Base-by-base conservation (phyloP, 1,140 invertebrate genomes). In the Heliconius eleuchia region DNA sequence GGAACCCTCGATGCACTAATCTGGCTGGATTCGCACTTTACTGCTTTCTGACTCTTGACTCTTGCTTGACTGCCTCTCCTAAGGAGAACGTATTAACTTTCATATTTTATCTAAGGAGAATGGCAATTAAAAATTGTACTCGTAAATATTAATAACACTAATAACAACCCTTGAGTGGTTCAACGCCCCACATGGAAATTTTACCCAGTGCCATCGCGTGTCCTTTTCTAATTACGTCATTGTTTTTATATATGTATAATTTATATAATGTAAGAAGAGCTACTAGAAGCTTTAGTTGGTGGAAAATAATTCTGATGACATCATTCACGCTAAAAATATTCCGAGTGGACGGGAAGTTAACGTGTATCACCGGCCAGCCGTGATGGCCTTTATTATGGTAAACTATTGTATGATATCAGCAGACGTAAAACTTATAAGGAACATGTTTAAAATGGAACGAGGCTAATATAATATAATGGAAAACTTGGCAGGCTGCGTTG, bases 251-350 rank as follows among this genome's bases (percentile, higher is more conserved):
- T 9, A 60, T 66, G 13, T 27, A 5, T 7, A 55, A 30, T 1
- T 27, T n/a, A 27, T 30, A 30, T 66, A 66, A 66, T 30, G 13
- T 27, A 66, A 30, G 1, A 5, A 46, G 42, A 4, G 1, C 1
- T 4, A 46, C 3, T 66, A 66, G 11, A 66, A 11, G 23, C 5
- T 66, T 34, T 66, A 66, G 60, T 30, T 66, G 4, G 60, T 66
- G 11, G 74, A 72, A 57, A 82, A 77, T 74, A 76, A 80, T 73
- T 57, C 70, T 30, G 71, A 77, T 86, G 85, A 86, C 83, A 83
- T 85, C 82, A 87, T 84, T 42, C 39, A 70, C 18, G 75, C 42
- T 77, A 83, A 79, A 78, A 74, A 78, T 84, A 83, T 83, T 83
- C 84, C 81, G 75, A 77, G 46, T 80, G 71, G 76, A 75, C 81